Evolutionary conservation across 2,797 vertebrate species (phyloP).

Genomic region (Molothrus ater): DNA sequence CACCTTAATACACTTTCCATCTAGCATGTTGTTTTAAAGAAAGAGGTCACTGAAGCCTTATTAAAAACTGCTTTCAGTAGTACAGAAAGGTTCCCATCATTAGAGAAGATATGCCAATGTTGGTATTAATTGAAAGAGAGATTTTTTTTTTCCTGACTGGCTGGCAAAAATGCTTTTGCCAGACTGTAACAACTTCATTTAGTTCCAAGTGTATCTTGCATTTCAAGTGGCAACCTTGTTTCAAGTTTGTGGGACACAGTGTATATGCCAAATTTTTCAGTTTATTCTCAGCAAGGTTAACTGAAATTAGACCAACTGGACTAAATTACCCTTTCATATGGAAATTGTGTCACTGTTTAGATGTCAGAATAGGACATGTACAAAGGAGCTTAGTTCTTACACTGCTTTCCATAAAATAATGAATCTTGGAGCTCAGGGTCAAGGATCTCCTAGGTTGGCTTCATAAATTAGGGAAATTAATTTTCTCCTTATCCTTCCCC

Average conservation of each 20-base stretch:
- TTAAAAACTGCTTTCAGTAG: not conserved
- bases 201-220: not conserved
- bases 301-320: not conserved
- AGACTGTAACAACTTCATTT: not conserved
- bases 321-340: not conserved
- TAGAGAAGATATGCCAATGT: not conserved
- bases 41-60: not conserved
- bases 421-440: not conserved
- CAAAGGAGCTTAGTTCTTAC: not conserved
- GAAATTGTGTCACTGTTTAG: conserved; percentile 23
- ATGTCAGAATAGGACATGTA: not conserved
- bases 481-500: not conserved
- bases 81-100: not conserved
- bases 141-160: not conserved
- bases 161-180: not conserved
- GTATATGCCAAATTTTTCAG: not conserved
- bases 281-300: conserved; percentile 20
- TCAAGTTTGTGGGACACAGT: not conserved
- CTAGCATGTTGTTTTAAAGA: not conserved
- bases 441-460: not conserved
- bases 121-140: not conserved
- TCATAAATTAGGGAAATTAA: not conserved
- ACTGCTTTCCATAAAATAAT: not conserved
- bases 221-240: not conserved
- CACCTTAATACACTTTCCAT: not conserved